Evolutionary conservation across 2,113 vertebrate species (phyloP).

Genomic region (Psilopsiagon aurifrons): DNA sequence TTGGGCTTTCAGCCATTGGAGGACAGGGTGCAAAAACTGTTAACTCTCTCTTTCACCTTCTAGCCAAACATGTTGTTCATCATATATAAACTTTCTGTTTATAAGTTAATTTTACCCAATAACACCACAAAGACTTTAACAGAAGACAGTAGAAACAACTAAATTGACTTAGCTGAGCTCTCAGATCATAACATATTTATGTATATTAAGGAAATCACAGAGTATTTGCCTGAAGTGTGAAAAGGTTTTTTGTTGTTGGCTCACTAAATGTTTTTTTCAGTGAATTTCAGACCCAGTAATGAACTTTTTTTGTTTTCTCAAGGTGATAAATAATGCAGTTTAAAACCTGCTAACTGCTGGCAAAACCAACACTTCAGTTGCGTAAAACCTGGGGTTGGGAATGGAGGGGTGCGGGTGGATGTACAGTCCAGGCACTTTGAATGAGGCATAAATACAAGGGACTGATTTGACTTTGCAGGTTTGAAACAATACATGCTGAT

Average conservation of each 20-base stretch:
- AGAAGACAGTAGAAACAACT: not conserved
- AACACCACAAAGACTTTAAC: not conserved
- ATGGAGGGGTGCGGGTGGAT: fast-evolving
- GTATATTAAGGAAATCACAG: not conserved
- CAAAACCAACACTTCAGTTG: not conserved
- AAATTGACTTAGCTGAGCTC: not conserved
- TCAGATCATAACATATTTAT: not conserved
- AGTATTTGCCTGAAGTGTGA: not conserved
- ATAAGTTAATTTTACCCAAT: not conserved
- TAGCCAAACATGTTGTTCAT: not conserved
- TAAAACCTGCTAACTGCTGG: not conserved
- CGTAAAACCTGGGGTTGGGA: not conserved
- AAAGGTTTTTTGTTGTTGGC: not conserved
- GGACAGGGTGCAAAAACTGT: not conserved
- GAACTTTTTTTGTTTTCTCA: not conserved
- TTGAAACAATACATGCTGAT: not conserved
- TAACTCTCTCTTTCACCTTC: not conserved
- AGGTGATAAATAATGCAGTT: not conserved
- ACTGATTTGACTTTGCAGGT: not conserved
- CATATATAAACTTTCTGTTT: not conserved
- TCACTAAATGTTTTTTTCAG: not conserved
- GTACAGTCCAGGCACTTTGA: not conserved
- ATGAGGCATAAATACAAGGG: not conserved
- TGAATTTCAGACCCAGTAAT: not conserved
- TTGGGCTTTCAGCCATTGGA: not conserved